phyloP scores from a whole-genome alignment of 2,113 vertebrate species.

The Peromyscus californicus region DNA sequence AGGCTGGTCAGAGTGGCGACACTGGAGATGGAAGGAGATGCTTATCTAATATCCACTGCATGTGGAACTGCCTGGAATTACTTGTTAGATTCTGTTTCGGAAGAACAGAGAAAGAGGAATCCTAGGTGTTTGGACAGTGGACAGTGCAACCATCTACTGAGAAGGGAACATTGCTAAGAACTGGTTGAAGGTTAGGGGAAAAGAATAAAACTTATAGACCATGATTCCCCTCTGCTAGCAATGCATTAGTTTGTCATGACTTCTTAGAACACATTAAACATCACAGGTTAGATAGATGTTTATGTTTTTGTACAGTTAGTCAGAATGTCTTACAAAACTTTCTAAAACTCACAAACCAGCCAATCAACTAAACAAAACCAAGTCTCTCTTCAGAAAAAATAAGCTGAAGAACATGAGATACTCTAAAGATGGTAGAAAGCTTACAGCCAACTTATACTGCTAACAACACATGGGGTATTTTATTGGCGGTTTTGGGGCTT shows the following conservation, averaged over 20 bases:
- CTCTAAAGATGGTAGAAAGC: not conserved
- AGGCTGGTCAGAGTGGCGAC: not conserved
- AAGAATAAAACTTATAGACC: not conserved
- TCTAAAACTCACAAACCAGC: constrained; percentile 30
- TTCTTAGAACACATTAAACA: constrained; percentile 41
- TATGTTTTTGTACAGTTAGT: constrained; percentile 31
- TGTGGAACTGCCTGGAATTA: not conserved
- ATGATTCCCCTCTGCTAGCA: not conserved
- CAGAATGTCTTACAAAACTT: constrained; percentile 28
- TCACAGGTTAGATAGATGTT: not conserved
- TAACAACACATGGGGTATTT: not conserved
- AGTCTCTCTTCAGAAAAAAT: constrained; percentile 45
- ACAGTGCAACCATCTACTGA: not conserved
- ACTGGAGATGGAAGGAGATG: not conserved
- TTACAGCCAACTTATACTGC: not conserved
- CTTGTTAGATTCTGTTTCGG: not conserved
- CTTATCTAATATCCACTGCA: not conserved
- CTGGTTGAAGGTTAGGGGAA: constrained; percentile 12
- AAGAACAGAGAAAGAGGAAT: not conserved
- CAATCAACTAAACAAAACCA: not conserved
- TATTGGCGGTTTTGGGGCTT: not conserved
- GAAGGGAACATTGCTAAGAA: not conserved
- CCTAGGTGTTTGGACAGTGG: not conserved
- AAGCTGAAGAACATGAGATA: constrained; percentile 16
- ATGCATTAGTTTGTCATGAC: not conserved